These are phyloP conservation scores for Eupsilia transversa DNA, from an alignment of 2,888 invertebrate species.

Conservation along the genomic window DNA sequence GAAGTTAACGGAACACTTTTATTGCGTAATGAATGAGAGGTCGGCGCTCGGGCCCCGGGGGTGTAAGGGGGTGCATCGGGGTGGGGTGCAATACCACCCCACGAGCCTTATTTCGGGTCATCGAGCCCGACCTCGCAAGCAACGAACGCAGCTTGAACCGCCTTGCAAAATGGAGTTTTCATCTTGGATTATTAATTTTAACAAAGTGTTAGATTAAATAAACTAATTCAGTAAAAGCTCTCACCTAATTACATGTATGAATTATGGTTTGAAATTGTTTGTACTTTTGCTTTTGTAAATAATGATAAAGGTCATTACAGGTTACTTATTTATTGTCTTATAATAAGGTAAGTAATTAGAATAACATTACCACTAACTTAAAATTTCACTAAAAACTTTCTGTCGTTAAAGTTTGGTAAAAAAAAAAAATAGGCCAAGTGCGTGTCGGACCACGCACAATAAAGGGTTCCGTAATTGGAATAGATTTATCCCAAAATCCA, in stretches of 20 bases:
- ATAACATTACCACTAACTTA: neutral
- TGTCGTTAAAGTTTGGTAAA: neutral
- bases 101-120: slow-evolving; percentile 90
- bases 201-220: slow-evolving; percentile 76
- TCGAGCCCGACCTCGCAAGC: slow-evolving; percentile 86
- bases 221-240: slow-evolving; percentile 70
- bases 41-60: slow-evolving; percentile 82
- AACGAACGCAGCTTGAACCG: slow-evolving; percentile 83
- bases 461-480: no score
- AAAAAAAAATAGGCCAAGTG: no score
- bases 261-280: slow-evolving; percentile 21
- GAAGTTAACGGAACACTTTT: slow-evolving; percentile 85
- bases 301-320: neutral
- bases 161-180: slow-evolving; percentile 87
- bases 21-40: slow-evolving; percentile 90
- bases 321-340: neutral
- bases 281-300: neutral
- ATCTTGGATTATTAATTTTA: slow-evolving; percentile 86
- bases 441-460: no score
- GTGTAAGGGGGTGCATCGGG: slow-evolving; percentile 67
- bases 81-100: slow-evolving; percentile 82
- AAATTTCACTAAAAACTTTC: neutral
- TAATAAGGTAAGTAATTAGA: slow-evolving; percentile 4
- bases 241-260: slow-evolving; percentile 60
- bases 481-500: no score